These are phyloP conservation scores for Cassiopea andromeda DNA, from an alignment of 30 jellyfish, hydroid and myxozoan species.

Conservation along the genomic window DNA sequence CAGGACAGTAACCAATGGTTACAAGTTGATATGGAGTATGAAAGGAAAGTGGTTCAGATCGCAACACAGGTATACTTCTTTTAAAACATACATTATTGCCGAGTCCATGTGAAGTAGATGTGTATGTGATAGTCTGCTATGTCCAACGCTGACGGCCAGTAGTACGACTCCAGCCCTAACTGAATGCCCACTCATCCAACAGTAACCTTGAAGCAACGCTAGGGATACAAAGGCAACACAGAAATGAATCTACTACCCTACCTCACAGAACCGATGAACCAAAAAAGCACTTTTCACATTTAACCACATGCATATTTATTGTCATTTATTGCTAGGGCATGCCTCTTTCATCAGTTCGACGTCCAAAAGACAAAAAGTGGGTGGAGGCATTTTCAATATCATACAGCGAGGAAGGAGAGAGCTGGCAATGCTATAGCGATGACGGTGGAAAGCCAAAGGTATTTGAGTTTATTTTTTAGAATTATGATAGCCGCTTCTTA, in stretches of 20 bases:
- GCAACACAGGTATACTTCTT: conserved; percentile 14
- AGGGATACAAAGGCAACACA: too few species aligned
- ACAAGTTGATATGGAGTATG: conserved; percentile 17
- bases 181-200: too few species aligned
- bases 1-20: conserved; percentile 35
- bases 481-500: too few species aligned
- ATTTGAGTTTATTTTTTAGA: too few species aligned
- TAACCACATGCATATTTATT: neutral
- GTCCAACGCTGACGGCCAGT: too few species aligned
- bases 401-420: conserved; percentile 25
- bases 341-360: conserved; percentile 52
- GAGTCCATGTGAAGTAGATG: too few species aligned
- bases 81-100: too few species aligned
- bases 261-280: too few species aligned
- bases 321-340: conserved; percentile 19
- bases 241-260: too few species aligned
- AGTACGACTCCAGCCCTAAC: too few species aligned
- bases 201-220: too few species aligned
- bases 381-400: conserved; percentile 40
- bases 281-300: neutral
- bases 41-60: conserved; percentile 23
- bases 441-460: conserved; percentile 40
- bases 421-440: conserved; percentile 27
- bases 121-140: too few species aligned
- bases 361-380: conserved; percentile 64